These are phyloP conservation scores for Lepilemur ruficaudatus DNA, from an alignment of 2,797 vertebrate genomes.

Conservation along the genomic window DNA sequence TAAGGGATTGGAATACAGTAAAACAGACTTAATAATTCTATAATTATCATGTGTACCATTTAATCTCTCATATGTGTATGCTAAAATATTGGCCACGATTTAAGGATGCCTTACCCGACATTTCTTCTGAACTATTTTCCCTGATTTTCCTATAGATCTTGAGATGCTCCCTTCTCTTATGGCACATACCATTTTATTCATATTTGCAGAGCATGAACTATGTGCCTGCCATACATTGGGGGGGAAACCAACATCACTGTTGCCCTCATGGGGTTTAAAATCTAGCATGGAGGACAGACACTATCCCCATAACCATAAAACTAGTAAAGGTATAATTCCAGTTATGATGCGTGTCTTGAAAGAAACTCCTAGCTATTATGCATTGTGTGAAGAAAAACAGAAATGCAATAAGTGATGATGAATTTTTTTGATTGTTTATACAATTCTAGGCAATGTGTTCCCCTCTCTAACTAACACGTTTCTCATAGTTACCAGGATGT, in stretches of 20 bases:
- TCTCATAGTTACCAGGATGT: neutral
- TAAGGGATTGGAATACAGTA: constrained; percentile 2
- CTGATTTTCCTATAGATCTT: neutral
- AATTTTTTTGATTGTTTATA: neutral
- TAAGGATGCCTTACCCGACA: neutral
- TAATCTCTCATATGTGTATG: neutral
- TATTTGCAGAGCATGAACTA: neutral
- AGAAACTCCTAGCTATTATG: neutral
- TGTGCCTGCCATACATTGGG: neutral
- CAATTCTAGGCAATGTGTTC: neutral
- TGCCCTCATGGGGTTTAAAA: neutral
- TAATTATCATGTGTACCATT: neutral
- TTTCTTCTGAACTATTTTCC: neutral
- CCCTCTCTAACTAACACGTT: neutral
- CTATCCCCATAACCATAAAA: neutral
- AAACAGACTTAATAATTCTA: neutral
- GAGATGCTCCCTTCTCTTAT: neutral
- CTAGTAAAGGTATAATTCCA: neutral
- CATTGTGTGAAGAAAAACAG: neutral
- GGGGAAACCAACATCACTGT: neutral
- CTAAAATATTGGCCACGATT: neutral
- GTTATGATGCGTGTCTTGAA: neutral
- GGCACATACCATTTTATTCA: neutral
- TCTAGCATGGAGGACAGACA: neutral
- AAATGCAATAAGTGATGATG: neutral